Percentiles rank a stretch among this genome's conserved stretches.
Evolutionary conservation across 2,888 invertebrate species (phyloP).

Genomic region (Drosophila putrida): DNA sequence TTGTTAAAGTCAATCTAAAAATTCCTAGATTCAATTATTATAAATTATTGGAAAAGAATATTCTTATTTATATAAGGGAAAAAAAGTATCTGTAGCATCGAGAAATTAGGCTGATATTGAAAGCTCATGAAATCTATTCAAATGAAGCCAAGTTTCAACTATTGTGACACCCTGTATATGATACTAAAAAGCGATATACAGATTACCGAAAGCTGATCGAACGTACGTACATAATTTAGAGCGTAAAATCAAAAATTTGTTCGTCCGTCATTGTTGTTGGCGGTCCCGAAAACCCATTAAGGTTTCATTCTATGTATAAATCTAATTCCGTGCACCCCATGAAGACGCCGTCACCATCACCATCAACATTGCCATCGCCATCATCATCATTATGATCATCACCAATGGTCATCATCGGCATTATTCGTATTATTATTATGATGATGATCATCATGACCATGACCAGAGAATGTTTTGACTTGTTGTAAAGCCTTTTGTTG

Average conservation of each 20-base stretch:
- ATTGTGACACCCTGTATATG: constrained; percentile 43
- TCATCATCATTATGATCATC: constrained; percentile 17
- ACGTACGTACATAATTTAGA: constrained; percentile 74
- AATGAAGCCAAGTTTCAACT: not conserved
- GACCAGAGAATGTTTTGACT: constrained; percentile 66
- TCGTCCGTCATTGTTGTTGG: constrained; percentile 73
- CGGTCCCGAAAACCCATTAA: constrained; percentile 65
- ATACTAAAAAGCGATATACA: constrained; percentile 35
- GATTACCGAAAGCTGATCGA: constrained; percentile 60
- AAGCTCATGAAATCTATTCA: too few species aligned
- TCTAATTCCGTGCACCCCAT: constrained; percentile 61
- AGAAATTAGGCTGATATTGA: too few species aligned
- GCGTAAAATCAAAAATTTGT: constrained; percentile 80
- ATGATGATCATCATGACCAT: constrained; percentile 42
- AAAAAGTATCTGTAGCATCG: too few species aligned
- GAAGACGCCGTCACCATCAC: constrained; percentile 53
- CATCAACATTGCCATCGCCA: constrained; percentile 15
- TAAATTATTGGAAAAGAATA: too few species aligned
- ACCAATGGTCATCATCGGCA: constrained; percentile 13
- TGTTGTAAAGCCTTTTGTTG: constrained; percentile 55
- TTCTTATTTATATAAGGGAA: too few species aligned
- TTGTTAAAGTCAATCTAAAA: too few species aligned
- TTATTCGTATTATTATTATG: constrained; percentile 9
- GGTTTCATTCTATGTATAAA: constrained; percentile 62
- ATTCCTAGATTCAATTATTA: too few species aligned